Conservation (phyloP, 2,888 invertebrate genomes). For the Caenorhabditis sp. region DNA sequence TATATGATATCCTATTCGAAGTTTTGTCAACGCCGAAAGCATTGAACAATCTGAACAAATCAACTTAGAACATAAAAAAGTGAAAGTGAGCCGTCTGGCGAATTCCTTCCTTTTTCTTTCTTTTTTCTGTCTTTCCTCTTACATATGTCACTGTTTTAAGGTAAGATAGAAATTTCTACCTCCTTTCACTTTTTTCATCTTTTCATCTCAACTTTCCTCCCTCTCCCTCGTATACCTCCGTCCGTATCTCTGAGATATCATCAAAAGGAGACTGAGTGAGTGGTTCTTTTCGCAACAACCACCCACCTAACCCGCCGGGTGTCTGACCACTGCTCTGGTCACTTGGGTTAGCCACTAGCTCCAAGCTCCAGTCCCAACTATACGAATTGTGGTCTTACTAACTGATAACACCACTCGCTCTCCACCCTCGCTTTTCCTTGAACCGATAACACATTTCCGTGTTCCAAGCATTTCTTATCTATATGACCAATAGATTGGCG, state of each 20-base stretch:
- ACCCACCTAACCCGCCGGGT: conserved; percentile 22
- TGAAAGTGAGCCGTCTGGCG: background rate
- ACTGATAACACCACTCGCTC: conserved; percentile 47
- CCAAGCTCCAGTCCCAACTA: conserved; percentile 30
- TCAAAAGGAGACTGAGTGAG: conserved; percentile 48
- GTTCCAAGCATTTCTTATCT: conserved; percentile 48
- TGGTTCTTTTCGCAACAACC: background rate
- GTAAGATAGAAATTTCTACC: conserved; percentile 6
- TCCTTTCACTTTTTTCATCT: conserved; percentile 26
- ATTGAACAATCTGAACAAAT: background rate
- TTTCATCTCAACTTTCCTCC: conserved; percentile 26
- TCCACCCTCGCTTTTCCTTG: conserved; percentile 59
- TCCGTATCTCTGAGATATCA: conserved; percentile 37
- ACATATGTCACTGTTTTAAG: no score
- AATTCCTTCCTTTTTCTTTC: background rate
- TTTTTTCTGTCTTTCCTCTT: conserved; percentile 9
- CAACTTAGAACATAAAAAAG: background rate
- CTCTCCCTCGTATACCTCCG: conserved; percentile 6
- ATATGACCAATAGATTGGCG: no score
- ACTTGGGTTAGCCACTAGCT: conserved; percentile 8
- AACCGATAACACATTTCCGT: conserved; percentile 55
- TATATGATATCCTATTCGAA: no score
- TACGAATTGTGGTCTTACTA: conserved; percentile 43
- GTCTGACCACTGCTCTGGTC: conserved; percentile 44
- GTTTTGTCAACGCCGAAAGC: no score